Base-by-base conservation (phyloP, 2,888 invertebrate genomes). In the Machimus atricapillus region DNA sequence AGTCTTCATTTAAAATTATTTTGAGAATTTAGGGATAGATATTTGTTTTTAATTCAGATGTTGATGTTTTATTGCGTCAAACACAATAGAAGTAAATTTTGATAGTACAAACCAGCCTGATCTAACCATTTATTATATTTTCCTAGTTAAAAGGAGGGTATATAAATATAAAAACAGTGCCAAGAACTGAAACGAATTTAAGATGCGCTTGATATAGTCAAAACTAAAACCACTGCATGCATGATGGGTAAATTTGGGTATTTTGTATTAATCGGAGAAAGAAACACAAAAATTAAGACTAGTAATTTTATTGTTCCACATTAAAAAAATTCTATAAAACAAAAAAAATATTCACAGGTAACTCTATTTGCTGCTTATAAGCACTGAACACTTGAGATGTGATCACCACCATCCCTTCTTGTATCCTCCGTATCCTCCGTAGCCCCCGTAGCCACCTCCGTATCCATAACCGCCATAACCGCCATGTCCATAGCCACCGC, bases 291-390 rank as follows among this genome's bases (percentile, higher is more conserved):
- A 5, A 8, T 81, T 27, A 52, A 52, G 81, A 81, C 81, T 81
- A 81, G 81, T 81, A 27, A 56, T 81, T 81, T 81, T 56, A 56
- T 81, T 81, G 37, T 66, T 27, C 16, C 81, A 52, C 56, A 52
- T 52, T 46, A 46, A 81, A 52, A 81, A 81, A 81, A 81, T 81
- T 81, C 56, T 56, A 81, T 37, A 83, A 37, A 83, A 34, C 52
- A 83, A 83, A 37, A 83, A 83, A 83, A 83, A 40, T 81, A 81
- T 81, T 81, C 83, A 83, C 83, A 73, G 83, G 66, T 83, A 66
- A 73, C 34, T 81, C 66, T 66, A 66, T 66, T 66, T 19, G 4
- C 9, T 56, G 40, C 81, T 73, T 82, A 46, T 16, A 40, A 76
- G 76, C 40, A 37, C 76, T 40, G 40, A 37, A 76, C 87, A 19